A percentile compares a stretch with the other conserved stretches of the same genome.
Evolutionary conservation across 2,113 vertebrate species (phyloP).

Genomic region (Talpa occidentalis): DNA sequence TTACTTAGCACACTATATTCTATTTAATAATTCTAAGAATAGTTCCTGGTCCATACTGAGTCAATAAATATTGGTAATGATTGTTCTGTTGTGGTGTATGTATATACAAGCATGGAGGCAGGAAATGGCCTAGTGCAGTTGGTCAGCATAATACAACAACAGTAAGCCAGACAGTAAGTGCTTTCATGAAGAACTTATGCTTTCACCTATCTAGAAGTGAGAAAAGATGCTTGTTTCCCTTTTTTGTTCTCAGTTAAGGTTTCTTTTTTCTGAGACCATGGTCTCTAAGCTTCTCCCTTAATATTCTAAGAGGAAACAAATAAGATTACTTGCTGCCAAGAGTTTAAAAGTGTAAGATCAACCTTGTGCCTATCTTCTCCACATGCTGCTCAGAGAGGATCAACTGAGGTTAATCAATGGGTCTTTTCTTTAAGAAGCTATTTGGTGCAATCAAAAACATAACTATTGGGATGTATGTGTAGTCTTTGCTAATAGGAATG

Average conservation of each 20-base stretch:
- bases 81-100: not conserved
- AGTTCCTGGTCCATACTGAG: not conserved
- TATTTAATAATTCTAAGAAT: not conserved
- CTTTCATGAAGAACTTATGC: not conserved
- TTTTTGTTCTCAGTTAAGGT: not conserved
- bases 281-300: conserved; percentile 26
- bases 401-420: not conserved
- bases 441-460: conserved; percentile 27
- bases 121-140: not conserved
- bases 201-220: not conserved
- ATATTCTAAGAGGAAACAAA: conserved; percentile 55
- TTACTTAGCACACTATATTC: too few relatives aligned
- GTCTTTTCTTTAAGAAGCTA: conserved; percentile 1
- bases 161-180: not conserved
- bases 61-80: not conserved
- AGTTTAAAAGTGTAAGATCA: not conserved
- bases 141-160: not conserved
- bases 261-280: conserved; percentile 7
- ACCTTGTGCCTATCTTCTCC: not conserved
- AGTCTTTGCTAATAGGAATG: not conserved
- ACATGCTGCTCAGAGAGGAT: not conserved
- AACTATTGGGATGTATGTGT: not conserved
- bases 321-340: not conserved
- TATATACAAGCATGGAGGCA: not conserved
- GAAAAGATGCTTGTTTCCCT: not conserved